Percentiles rank a stretch among this genome's conserved stretches.
Conservation (phyloP, 2,888 invertebrate species). For the Megaustenia siamemsis region DNA sequence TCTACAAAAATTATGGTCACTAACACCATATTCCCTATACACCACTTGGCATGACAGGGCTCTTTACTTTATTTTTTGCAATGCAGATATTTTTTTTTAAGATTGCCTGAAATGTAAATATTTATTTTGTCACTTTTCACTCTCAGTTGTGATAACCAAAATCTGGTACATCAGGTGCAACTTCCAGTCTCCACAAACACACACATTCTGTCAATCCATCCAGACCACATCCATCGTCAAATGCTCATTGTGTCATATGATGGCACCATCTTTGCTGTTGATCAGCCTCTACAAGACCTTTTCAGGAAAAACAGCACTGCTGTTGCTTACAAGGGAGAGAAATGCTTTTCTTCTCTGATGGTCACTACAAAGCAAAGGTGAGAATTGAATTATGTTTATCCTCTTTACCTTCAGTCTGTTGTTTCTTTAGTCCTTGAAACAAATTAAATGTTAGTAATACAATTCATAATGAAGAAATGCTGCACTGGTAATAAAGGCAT, state of each 20-base stretch:
- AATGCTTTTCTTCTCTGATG: slow-evolving; percentile 57
- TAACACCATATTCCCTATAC: too few species aligned
- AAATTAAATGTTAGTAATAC: too few species aligned
- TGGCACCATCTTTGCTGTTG: slow-evolving; percentile 42
- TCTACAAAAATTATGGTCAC: too few species aligned
- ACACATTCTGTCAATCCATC: slow-evolving; percentile 49
- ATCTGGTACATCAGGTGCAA: slow-evolving; percentile 34
- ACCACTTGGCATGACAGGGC: too few species aligned
- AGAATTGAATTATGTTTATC: background rate
- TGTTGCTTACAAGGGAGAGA: slow-evolving; percentile 44
- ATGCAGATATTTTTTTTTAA: too few species aligned
- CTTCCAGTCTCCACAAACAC: slow-evolving; percentile 36
- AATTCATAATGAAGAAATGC: too few species aligned
- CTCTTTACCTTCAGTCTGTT: background rate
- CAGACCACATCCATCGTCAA: slow-evolving; percentile 6
- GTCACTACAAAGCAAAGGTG: slow-evolving; percentile 57
- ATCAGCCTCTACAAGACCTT: slow-evolving; percentile 10
- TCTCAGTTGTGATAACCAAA: slow-evolving; percentile 46
- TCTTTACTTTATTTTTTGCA: too few species aligned
- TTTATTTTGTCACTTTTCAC: background rate
- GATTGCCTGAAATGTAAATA: too few species aligned
- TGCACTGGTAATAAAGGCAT: too few species aligned
- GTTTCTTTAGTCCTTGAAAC: too few species aligned
- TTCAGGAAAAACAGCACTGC: slow-evolving; percentile 18
- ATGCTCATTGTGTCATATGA: slow-evolving; percentile 49